Evolutionary conservation across 2,888 invertebrate genomes (phyloP).

Genomic region (Oligia latruncula): DNA sequence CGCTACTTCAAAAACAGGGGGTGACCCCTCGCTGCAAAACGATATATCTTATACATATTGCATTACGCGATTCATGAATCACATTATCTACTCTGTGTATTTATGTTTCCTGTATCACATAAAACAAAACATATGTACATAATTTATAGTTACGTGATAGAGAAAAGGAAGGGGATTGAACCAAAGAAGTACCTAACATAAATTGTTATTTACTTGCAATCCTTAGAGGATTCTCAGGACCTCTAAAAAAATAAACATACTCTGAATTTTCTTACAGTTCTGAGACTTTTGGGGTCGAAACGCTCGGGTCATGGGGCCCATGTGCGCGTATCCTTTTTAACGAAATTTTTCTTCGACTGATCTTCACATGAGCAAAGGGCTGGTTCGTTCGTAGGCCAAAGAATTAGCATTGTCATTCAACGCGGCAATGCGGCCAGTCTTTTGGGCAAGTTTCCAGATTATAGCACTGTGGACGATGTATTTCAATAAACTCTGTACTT

Average conservation of each 20-base stretch:
- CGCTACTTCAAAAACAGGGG: too few species aligned
- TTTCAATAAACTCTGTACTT: too few species aligned
- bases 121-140: neutral
- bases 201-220: neutral
- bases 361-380: neutral
- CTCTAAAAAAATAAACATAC: neutral
- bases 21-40: too few species aligned
- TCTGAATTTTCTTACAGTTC: neutral
- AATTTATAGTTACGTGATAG: conserved; percentile 6
- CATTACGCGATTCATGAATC: too few species aligned
- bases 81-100: neutral
- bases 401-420: neutral
- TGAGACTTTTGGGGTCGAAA: neutral
- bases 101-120: conserved; percentile 20
- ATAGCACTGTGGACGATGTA: neutral
- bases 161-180: conserved; percentile 5
- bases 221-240: neutral
- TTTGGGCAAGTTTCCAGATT: neutral
- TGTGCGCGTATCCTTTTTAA: neutral
- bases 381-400: neutral
- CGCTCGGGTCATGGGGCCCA: neutral
- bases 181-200: neutral
- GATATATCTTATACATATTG: too few species aligned
- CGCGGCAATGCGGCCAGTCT: neutral
- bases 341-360: neutral